phyloP scores from a whole-genome alignment of 2,888 invertebrate genomes.

The Mayetiola destructor region DNA sequence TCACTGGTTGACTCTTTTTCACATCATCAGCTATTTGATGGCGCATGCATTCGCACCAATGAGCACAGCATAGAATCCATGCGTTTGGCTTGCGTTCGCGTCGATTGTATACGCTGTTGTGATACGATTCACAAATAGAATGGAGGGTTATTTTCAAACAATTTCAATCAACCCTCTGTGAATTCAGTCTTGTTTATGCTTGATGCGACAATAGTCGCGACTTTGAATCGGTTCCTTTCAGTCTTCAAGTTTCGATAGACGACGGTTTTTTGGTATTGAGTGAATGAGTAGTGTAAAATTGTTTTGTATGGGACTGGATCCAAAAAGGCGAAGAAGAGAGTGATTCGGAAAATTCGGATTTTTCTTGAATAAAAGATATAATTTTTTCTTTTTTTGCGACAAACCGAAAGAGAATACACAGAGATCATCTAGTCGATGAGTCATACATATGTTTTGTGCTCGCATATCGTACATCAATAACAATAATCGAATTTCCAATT shows the following conservation, averaged over 20 bases:
- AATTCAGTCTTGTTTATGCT: conserved; percentile 1
- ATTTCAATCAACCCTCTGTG: conserved; percentile 2
- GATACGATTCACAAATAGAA: neutral
- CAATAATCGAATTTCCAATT: neutral
- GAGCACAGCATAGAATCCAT: too few relatives aligned
- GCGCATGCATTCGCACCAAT: neutral
- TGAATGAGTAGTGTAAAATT: too few relatives aligned
- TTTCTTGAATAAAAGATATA: neutral
- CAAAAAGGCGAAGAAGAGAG: neutral
- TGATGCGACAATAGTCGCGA: neutral
- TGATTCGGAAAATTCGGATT: too few relatives aligned
- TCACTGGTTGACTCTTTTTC: neutral
- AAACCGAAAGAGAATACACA: too few relatives aligned
- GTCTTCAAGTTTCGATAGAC: too few relatives aligned
- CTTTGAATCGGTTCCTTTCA: neutral
- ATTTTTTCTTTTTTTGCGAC: neutral
- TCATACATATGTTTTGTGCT: conserved; percentile 1
- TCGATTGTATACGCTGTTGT: neutral
- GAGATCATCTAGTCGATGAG: neutral
- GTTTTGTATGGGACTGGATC: neutral
- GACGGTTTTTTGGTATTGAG: too few relatives aligned
- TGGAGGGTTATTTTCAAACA: neutral
- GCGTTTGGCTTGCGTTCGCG: neutral
- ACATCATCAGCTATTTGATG: neutral
- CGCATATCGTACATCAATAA: too few relatives aligned